Evolutionary conservation across 1,140 invertebrate genomes (phyloP), one percentile per base, ranked within the genome.

Genomic region (Ceratoteleas bidentatus): DNA sequence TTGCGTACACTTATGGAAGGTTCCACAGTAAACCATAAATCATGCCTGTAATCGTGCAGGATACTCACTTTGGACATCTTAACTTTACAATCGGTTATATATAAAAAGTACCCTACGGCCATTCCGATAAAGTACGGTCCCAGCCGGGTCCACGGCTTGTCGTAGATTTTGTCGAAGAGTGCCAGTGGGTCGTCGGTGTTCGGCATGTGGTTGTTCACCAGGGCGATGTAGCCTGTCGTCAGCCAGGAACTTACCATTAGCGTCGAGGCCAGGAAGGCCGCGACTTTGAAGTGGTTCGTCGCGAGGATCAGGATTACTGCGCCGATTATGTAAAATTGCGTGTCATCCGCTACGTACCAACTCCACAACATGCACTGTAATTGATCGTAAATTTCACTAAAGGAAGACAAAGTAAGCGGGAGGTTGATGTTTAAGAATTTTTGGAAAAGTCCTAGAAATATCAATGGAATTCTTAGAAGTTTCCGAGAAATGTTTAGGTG

Each of bases 321-420:
- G 34, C 96, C 96, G 32, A 97, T 93, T 15, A 96, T 93, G 85
- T 96, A 97, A 89, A 96, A 96, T 85, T 97, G 96, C 0, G 96
- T 96, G 85, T 97, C 96, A 79, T 96, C 96, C 0, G 96, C 95
- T n/a, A 97, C 88, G 85, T 97, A 96, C 96, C 96, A 97, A 91
- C 96, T 96, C 96, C 96, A 97, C 24, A 96, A 85, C 96, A 96
- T 96, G 85, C 96, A 97, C 96, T 97, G 24, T 24, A 24, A 24
- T 24, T 24, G n/a, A n/a, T n/a, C n/a, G n/a, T 24, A 24, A 24
- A 24, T 24, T 24, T 4, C 24, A 24, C 1, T 4, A 4, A 24
- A 4, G 24, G 24, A 2, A 4, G 4, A 24, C 24, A 24, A 89
- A 9, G 93, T 93, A 81, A 62, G n/a, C 8, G n/a, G n/a, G n/a